Evolutionary conservation across 2,888 invertebrate species (phyloP).

Genomic region (Nephrotoma flavescens): DNA sequence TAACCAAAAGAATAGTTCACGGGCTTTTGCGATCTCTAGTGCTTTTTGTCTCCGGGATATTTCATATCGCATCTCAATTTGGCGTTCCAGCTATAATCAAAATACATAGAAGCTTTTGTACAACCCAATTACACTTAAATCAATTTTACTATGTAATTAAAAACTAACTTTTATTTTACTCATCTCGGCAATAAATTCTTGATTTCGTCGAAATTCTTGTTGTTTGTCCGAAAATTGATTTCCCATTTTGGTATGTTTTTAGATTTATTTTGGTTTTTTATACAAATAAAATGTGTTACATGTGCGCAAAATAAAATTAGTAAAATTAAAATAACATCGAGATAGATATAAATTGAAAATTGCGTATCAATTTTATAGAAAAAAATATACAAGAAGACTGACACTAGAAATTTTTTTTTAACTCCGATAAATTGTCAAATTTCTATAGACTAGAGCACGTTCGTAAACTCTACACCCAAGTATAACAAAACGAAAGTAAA

Average conservation of each 20-base stretch:
- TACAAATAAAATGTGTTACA: no score
- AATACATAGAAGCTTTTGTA: background rate
- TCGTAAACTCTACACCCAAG: no score
- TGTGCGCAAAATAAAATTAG: no score
- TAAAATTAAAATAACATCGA: no score
- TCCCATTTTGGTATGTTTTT: background rate
- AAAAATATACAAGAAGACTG: no score
- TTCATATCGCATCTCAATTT: conserved; percentile 67
- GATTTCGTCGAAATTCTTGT: conserved; percentile 13
- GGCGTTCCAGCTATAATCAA: conserved; percentile 50
- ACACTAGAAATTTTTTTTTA: no score
- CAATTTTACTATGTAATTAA: background rate
- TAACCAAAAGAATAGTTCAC: conserved; percentile 61
- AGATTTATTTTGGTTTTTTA: background rate
- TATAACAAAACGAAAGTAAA: no score
- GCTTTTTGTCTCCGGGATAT: conserved; percentile 61
- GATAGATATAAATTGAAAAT: no score
- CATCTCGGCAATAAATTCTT: conserved; percentile 29
- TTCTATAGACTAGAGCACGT: no score
- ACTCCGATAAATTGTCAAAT: no score
- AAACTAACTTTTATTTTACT: conserved; percentile 45
- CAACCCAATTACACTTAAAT: background rate
- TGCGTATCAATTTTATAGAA: no score
- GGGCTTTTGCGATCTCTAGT: conserved; percentile 48
- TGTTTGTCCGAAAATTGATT: background rate